phyloP scores from a whole-genome alignment of 2,888 invertebrate species.

The Exocentrus adspersus region DNA sequence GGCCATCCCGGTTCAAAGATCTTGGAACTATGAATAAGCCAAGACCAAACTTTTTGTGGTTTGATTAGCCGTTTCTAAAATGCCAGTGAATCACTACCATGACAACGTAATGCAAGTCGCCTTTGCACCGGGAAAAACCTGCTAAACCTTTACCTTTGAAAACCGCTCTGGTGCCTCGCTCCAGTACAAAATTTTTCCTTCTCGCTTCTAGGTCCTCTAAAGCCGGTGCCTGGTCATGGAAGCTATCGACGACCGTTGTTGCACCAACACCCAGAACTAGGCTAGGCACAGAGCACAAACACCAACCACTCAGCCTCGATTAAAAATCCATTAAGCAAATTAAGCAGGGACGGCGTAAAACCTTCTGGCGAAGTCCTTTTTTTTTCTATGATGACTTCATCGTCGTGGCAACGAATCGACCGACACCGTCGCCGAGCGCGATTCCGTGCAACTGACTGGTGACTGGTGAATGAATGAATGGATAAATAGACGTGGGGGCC shows the following conservation, averaged over 20 bases:
- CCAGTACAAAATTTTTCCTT: too few species aligned
- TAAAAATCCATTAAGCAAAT: constrained; percentile 48
- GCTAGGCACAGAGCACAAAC: constrained; percentile 27
- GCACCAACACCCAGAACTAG: constrained; percentile 26
- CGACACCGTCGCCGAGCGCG: constrained; percentile 6
- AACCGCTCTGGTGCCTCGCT: neutral
- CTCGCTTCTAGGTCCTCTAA: constrained; percentile 5
- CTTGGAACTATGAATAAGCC: too few species aligned
- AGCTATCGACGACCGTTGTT: constrained; percentile 18
- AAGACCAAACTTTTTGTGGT: too few species aligned
- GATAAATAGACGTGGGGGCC: too few species aligned
- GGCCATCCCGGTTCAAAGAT: too few species aligned
- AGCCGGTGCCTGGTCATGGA: neutral
- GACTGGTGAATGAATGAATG: constrained; percentile 23
- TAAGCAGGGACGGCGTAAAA: constrained; percentile 26
- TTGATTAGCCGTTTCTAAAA: too few species aligned
- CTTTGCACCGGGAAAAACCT: too few species aligned
- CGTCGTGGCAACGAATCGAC: too few species aligned
- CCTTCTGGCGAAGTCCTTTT: constrained; percentile 4
- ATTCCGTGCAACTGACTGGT: constrained; percentile 9
- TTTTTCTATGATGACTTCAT: constrained; percentile 2
- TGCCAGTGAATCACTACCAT: too few species aligned
- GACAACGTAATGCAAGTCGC: too few species aligned
- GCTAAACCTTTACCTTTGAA: constrained; percentile 13
- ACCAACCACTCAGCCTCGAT: constrained; percentile 37